Evolutionary conservation across 2,113 vertebrate species (phyloP).

Genomic region (Irena cyanogastra): DNA sequence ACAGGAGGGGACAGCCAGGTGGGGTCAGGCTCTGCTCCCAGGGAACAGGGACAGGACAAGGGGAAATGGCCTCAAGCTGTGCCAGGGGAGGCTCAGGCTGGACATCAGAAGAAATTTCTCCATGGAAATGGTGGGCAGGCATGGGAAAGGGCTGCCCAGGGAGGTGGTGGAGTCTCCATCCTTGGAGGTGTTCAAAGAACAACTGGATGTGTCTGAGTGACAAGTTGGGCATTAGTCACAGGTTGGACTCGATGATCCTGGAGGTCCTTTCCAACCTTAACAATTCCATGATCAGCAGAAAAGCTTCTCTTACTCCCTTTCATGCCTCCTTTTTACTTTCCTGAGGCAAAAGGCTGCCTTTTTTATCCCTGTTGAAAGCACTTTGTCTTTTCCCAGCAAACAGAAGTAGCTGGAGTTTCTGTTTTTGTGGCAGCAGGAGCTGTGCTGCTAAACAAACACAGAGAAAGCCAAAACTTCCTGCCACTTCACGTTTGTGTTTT

Average conservation of each 20-base stretch:
- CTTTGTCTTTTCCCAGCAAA: background rate
- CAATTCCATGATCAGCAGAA: background rate
- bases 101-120: rapidly evolving
- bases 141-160: rapidly evolving
- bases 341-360: background rate
- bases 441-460: background rate
- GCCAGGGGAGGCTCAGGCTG: rapidly evolving
- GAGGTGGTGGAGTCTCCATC: background rate
- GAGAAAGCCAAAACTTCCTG: constrained; percentile 8
- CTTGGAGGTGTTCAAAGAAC: background rate
- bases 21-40: rapidly evolving
- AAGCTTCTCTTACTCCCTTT: background rate
- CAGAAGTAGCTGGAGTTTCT: background rate
- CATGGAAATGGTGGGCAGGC: background rate
- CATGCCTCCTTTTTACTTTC: background rate
- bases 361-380: background rate
- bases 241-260: rapidly evolving
- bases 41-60: background rate
- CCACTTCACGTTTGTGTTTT: background rate
- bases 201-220: rapidly evolving
- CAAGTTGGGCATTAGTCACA: rapidly evolving
- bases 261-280: background rate
- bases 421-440: background rate
- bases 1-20: rapidly evolving
- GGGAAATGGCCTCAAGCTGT: rapidly evolving